A percentile compares a stretch with the other conserved stretches of the same genome.
phyloP scores from a whole-genome alignment of 2,113 vertebrate genomes.

The Ondatra zibethicus region DNA sequence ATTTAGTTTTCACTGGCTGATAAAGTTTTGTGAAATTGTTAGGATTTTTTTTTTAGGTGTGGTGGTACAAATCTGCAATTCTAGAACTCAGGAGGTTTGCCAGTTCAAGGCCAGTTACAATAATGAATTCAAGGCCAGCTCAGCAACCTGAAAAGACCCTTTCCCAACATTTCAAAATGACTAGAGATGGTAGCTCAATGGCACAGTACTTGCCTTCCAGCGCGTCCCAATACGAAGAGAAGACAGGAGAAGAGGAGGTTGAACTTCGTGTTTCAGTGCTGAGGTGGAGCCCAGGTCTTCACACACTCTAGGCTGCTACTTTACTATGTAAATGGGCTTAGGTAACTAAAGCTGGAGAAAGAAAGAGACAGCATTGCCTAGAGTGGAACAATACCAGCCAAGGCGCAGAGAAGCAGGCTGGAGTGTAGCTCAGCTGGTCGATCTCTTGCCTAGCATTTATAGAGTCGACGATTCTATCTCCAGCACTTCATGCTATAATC shows the following conservation, averaged over 20 bases:
- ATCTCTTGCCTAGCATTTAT: background rate
- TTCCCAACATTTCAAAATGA: background rate
- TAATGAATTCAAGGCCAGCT: background rate
- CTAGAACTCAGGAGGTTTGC: background rate
- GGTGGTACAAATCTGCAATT: background rate
- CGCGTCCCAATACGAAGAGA: background rate
- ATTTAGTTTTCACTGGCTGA: background rate
- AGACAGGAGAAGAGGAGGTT: background rate
- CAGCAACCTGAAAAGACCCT: background rate
- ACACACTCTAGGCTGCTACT: background rate
- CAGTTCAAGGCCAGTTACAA: background rate
- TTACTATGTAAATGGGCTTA: background rate
- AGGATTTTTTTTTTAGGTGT: background rate
- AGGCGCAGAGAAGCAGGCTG: background rate
- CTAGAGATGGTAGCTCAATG: background rate
- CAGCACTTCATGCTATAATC: background rate
- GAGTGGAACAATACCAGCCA: background rate
- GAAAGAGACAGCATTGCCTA: background rate
- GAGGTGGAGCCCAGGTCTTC: background rate
- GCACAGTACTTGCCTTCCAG: background rate
- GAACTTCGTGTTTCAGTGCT: background rate
- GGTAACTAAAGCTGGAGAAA: background rate
- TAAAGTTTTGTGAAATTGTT: constrained; percentile 44
- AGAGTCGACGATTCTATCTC: background rate
- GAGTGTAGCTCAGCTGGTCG: background rate